These are phyloP conservation scores for Crocuta crocuta DNA, from an alignment of 2,113 vertebrate species.

Conservation along the genomic window DNA sequence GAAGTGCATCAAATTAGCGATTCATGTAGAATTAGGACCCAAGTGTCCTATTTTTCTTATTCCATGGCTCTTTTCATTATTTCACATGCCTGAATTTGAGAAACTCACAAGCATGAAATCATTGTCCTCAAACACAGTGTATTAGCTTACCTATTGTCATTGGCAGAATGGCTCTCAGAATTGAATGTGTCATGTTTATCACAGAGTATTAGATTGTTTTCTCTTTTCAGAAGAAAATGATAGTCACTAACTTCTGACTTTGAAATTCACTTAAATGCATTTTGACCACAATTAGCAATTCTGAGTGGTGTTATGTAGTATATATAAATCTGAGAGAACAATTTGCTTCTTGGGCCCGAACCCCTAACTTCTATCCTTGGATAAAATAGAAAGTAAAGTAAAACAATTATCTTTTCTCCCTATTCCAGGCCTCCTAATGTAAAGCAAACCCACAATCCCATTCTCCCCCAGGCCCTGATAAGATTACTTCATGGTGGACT, in stretches of 20 bases:
- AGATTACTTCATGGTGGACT: background rate
- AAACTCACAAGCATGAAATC: background rate
- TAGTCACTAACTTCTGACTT: conserved; percentile 8
- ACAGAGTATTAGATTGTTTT: conserved; percentile 19
- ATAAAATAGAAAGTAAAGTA: conserved; percentile 43
- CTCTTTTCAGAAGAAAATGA: conserved; percentile 46
- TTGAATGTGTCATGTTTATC: background rate
- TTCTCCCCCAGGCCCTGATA: background rate
- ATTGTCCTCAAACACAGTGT: background rate
- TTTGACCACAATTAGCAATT: background rate
- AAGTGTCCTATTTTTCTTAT: background rate
- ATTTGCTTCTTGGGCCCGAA: conserved; percentile 16
- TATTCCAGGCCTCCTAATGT: background rate
- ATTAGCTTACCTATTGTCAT: conserved; percentile 19
- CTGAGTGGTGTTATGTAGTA: background rate
- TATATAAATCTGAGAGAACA: background rate
- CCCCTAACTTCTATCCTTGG: background rate
- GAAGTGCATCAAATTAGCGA: background rate
- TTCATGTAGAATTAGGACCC: background rate
- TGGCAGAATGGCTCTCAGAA: background rate
- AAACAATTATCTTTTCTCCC: background rate
- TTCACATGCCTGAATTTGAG: background rate
- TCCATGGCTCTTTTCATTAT: background rate
- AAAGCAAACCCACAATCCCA: background rate
- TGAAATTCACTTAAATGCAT: background rate